phyloP scores from a whole-genome alignment of 2,888 invertebrate species.

The Pteria penguin region DNA sequence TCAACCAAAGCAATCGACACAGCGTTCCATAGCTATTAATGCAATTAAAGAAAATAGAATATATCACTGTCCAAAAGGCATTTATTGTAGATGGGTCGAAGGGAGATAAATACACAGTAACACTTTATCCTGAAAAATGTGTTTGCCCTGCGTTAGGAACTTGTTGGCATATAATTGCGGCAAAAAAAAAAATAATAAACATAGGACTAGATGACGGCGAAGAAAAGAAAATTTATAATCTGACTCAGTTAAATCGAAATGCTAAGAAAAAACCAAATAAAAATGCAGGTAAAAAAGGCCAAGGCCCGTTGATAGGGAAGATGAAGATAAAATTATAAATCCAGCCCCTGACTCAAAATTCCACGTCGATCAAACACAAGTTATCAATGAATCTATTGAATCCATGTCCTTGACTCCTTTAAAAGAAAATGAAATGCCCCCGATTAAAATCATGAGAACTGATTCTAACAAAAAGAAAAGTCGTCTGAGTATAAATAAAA shows the following conservation, averaged over 20 bases:
- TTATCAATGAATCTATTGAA: background rate
- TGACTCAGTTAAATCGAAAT: slow-evolving; percentile 25
- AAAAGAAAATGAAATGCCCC: background rate
- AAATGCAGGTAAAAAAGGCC: slow-evolving; percentile 19
- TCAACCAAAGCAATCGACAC: background rate
- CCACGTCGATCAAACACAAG: too few species aligned
- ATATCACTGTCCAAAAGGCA: slow-evolving; percentile 20
- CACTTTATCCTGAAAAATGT: slow-evolving; percentile 31
- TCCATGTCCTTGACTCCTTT: background rate
- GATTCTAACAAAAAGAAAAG: too few species aligned
- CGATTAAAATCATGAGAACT: too few species aligned
- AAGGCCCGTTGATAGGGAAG: background rate
- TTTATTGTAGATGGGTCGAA: slow-evolving; percentile 36
- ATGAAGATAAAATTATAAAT: background rate
- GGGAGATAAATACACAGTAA: slow-evolving; percentile 25
- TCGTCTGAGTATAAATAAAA: too few species aligned
- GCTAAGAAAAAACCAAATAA: slow-evolving; percentile 22
- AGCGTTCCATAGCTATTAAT: slow-evolving; percentile 9
- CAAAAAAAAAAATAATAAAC: slow-evolving; percentile 21
- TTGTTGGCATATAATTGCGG: slow-evolving; percentile 36
- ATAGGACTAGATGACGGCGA: slow-evolving; percentile 14
- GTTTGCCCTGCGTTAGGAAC: slow-evolving; percentile 29
- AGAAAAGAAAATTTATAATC: slow-evolving; percentile 19
- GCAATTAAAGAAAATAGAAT: slow-evolving; percentile 19
- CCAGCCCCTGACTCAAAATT: background rate